Base-by-base conservation (phyloP, 2,888 invertebrate species). In the Scaptomyza flava region DNA sequence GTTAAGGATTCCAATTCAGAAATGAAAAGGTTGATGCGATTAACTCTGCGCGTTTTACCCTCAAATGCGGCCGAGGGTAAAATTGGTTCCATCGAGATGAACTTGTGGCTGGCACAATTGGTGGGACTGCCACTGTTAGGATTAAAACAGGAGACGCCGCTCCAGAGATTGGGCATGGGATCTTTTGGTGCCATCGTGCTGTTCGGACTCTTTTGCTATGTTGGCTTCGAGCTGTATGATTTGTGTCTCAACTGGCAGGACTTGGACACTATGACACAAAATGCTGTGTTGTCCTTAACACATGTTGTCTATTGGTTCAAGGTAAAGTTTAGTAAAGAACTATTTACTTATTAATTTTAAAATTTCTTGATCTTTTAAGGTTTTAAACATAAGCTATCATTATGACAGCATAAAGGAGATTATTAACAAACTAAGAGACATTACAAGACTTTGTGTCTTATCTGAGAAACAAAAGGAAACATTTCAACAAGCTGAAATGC, bases 31-130 rank as follows among this genome's bases (percentile, higher is more conserved):
- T 42, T 81, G 7, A 17, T 62, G 42, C 45, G 34, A 8, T 12
- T 51, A 6, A 53, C 52, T 12, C 63, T 64, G 20, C 65, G 33
- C 6, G n/a, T 87, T 50, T 52, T 67, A 33, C 77, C 79, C 31
- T 89, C 89, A 1, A 70, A 86, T 68, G 77, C 86, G 3, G 51
- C 58, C 1, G 65, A 60, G 20, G 90, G 90, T 4, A 63, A 23
- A 38, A 69, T 89, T 12, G 89, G 89, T 33, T 90, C 89, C 2
- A 77, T 89, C 6, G 79, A 87, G 51, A 64, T 88, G 20, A 89
- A 87, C 47, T 45, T 87, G 23, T 84, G 79, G 73, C 54, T 90
- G 56, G 87, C 84, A 0, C 87, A 89, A 14, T 34, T 81, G 27
- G 65, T 72, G 14, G 89, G 89, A 0, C 36, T 90, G 3, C 89